These are phyloP conservation scores for Caretta caretta DNA, from an alignment of 2,113 vertebrate species.

Conservation along the genomic window DNA sequence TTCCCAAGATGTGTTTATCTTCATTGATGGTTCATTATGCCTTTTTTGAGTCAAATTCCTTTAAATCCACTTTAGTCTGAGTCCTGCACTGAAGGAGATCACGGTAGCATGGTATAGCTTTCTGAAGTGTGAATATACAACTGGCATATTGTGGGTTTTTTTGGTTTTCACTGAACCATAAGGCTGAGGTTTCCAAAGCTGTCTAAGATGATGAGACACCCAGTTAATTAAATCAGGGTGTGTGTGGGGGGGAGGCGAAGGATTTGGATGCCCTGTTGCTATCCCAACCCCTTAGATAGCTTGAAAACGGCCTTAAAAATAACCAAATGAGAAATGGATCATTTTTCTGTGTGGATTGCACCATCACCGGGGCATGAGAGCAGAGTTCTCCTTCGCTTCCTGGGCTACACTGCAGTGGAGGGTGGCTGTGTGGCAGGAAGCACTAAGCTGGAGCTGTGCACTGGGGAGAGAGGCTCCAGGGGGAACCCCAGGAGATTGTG, in stretches of 20 bases:
- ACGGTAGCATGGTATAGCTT: rapidly evolving
- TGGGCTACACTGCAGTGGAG: rapidly evolving
- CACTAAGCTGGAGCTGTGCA: background rate
- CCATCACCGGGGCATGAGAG: rapidly evolving
- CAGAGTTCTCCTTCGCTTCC: background rate
- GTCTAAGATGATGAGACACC: rapidly evolving
- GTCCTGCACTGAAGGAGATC: rapidly evolving
- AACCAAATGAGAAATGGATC: no score
- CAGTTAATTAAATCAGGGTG: background rate
- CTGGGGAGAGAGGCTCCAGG: background rate
- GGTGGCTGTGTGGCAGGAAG: no score
- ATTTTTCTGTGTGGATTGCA: background rate
- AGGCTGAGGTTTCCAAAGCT: background rate
- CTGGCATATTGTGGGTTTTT: background rate
- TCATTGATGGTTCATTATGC: rapidly evolving
- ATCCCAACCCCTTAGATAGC: background rate
- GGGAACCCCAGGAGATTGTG: background rate
- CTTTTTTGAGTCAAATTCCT: background rate
- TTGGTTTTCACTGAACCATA: background rate
- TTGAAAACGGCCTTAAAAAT: background rate
- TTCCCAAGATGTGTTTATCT: rapidly evolving
- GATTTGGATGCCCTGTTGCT: background rate
- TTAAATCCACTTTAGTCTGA: background rate
- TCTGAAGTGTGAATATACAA: rapidly evolving
- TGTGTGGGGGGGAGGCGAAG: background rate